Evolutionary conservation across 2,113 vertebrate species (phyloP).

Genomic region (Geococcyx californianus): DNA sequence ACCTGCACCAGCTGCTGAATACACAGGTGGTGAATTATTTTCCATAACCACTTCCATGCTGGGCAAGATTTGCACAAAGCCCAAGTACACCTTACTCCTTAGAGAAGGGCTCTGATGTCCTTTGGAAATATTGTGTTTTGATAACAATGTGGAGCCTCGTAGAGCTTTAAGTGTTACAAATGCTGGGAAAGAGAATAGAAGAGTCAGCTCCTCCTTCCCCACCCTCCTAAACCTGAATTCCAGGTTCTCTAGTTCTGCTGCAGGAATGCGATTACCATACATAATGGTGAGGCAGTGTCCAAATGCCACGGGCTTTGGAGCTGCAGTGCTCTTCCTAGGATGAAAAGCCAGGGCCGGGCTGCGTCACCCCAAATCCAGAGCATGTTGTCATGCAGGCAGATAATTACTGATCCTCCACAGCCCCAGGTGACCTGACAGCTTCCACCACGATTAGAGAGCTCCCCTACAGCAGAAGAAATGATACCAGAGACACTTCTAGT

Average conservation of each 20-base stretch:
- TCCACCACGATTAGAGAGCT: accelerated
- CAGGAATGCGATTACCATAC: background rate
- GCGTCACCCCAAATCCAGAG: background rate
- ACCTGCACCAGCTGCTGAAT: background rate
- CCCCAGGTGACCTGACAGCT: background rate
- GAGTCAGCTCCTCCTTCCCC: background rate
- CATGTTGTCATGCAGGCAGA: background rate
- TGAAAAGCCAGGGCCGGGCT: background rate
- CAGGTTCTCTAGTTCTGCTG: conserved; percentile 22
- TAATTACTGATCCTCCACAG: background rate
- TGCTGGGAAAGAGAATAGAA: background rate
- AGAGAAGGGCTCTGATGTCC: background rate
- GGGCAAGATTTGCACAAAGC: background rate
- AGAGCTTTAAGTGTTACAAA: background rate
- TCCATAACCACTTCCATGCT: background rate
- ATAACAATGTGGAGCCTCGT: background rate
- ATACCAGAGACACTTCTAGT: background rate
- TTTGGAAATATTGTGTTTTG: background rate
- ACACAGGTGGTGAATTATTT: background rate
- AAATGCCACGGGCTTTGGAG: background rate
- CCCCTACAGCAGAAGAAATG: background rate
- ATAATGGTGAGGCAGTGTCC: background rate
- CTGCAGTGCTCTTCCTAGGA: background rate
- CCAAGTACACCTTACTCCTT: background rate
- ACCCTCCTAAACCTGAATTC: conserved; percentile 39